Evolutionary conservation across 2,113 vertebrate genomes (phyloP).

Genomic region (Sigmodon hispidus): DNA sequence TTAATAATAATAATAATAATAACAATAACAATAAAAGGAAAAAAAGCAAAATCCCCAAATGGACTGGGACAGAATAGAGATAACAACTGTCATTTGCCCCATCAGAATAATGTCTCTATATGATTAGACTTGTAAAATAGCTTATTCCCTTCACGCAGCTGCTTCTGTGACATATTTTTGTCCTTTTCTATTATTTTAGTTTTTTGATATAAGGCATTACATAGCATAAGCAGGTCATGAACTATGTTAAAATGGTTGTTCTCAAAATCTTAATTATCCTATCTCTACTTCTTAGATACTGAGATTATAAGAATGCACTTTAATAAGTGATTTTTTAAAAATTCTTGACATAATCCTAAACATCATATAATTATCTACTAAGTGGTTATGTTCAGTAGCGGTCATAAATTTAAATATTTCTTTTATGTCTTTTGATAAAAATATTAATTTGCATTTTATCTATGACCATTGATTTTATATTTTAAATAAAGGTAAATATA

Average conservation of each 20-base stretch:
- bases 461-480: not conserved
- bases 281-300: not conserved
- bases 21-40: no score
- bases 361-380: slow-evolving; percentile 60
- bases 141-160: not conserved
- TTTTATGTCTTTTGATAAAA: not conserved
- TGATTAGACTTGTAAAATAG: not conserved
- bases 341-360: slow-evolving; percentile 31
- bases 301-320: not conserved
- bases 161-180: no score
- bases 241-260: not conserved
- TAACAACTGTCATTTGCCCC: not conserved
- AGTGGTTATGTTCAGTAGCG: slow-evolving; percentile 62
- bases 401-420: slow-evolving; percentile 66
- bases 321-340: not conserved
- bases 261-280: not conserved
- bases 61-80: not conserved
- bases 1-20: no score
- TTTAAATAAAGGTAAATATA: not conserved
- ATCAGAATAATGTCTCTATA: not conserved
- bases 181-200: not conserved
- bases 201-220: not conserved
- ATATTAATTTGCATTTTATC: not conserved
- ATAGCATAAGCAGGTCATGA: not conserved
- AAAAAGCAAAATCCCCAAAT: not conserved